These are phyloP conservation scores for Toxotes lorentzi DNA, from an alignment of 2,797 vertebrate species.

Conservation along the genomic window DNA sequence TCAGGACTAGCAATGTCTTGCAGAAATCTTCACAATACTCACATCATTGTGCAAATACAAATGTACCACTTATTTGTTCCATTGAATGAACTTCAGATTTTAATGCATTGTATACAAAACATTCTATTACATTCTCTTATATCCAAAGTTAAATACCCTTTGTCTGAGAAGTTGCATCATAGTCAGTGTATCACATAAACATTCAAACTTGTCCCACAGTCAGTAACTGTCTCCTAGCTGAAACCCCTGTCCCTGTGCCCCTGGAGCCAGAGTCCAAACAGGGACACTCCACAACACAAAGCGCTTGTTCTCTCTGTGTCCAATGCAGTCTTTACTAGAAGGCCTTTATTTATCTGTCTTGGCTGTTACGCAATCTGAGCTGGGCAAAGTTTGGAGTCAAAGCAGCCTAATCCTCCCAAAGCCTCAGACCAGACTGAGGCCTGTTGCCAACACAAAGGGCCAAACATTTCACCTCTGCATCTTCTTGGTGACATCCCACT, in stretches of 20 bases:
- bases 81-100: neutral
- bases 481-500: slow-evolving; percentile 24
- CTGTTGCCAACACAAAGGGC: slow-evolving; percentile 76
- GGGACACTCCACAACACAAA: slow-evolving; percentile 66
- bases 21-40: slow-evolving; percentile 4
- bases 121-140: neutral
- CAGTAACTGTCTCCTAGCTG: slow-evolving; percentile 4
- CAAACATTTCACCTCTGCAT: slow-evolving; percentile 63
- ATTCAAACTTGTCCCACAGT: neutral
- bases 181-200: neutral
- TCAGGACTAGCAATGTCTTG: neutral
- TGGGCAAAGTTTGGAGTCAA: slow-evolving; percentile 71
- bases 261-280: slow-evolving; percentile 41
- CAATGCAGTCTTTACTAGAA: slow-evolving; percentile 42
- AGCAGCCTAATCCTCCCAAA: slow-evolving; percentile 69
- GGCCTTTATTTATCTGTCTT: slow-evolving; percentile 59
- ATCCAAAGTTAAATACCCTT: neutral
- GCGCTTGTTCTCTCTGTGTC: slow-evolving; percentile 61
- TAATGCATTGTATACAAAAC: neutral
- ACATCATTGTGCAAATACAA: neutral
- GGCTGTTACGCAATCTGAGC: slow-evolving; percentile 60
- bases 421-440: slow-evolving; percentile 44
- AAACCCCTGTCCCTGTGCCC: slow-evolving; percentile 26
- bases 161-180: neutral
- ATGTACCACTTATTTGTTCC: neutral